These are phyloP conservation scores for Cynaeus angustus DNA, from an alignment of 2,888 invertebrate genomes.

Conservation along the genomic window DNA sequence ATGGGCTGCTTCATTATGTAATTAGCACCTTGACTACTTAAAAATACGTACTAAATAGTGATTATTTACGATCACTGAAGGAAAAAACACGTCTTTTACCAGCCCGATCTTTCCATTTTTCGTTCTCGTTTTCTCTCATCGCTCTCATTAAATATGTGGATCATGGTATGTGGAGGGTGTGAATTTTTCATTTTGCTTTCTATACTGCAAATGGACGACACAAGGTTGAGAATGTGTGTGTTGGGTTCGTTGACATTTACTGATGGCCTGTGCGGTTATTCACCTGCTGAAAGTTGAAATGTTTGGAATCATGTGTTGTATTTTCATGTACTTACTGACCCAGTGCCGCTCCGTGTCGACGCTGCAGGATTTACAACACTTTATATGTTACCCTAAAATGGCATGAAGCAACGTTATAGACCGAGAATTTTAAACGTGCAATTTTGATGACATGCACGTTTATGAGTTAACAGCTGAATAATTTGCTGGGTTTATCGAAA, in stretches of 20 bases:
- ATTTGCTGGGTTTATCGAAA: too few species aligned
- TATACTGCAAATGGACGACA: constrained; percentile 21
- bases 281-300: constrained; percentile 68
- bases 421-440: constrained; percentile 8
- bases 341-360: constrained; percentile 51
- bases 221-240: constrained; percentile 44
- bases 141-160: constrained; percentile 3
- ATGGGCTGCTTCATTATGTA: too few species aligned
- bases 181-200: constrained; percentile 45
- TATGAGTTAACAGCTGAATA: too few species aligned
- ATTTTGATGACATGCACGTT: constrained; percentile 9
- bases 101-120: neutral
- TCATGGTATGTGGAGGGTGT: constrained; percentile 14
- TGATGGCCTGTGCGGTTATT: constrained; percentile 66
- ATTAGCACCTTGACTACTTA: too few species aligned
- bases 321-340: constrained; percentile 59
- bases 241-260: constrained; percentile 67
- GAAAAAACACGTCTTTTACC: too few species aligned
- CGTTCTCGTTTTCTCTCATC: constrained; percentile 1
- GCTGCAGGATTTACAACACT: neutral
- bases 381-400: constrained; percentile 25
- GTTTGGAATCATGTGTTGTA: constrained; percentile 53
- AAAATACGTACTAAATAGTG: too few species aligned
- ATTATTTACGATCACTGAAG: too few species aligned
- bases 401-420: constrained; percentile 20